Conservation (phyloP, 2,797 vertebrate species). For the Crenichthys baileyi region DNA sequence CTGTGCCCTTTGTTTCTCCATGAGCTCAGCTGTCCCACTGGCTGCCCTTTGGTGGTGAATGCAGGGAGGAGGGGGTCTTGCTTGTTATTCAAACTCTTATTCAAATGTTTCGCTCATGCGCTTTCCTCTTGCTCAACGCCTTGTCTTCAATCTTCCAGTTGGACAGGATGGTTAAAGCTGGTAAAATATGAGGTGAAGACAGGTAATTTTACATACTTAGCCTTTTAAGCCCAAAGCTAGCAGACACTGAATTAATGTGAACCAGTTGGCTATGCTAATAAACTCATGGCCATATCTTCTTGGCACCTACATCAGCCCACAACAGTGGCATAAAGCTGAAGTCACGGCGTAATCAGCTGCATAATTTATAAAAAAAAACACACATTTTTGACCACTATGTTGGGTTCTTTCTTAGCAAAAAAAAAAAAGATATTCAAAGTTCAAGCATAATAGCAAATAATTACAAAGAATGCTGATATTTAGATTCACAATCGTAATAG, state of each 20-base stretch:
- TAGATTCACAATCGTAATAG: neutral
- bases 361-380: neutral
- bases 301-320: conserved; percentile 5
- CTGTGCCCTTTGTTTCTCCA: conserved; percentile 73
- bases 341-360: neutral
- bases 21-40: conserved; percentile 79
- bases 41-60: conserved; percentile 68
- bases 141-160: conserved; percentile 45
- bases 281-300: conserved; percentile 38
- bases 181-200: conserved; percentile 13
- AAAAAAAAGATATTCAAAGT: neutral
- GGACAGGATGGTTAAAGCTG: conserved; percentile 23
- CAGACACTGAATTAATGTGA: conserved; percentile 33
- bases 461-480: neutral
- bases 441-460: neutral
- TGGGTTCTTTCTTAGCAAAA: neutral
- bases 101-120: conserved; percentile 61
- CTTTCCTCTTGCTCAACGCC: conserved; percentile 69
- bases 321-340: neutral
- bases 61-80: conserved; percentile 36
- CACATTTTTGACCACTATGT: neutral
- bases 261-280: conserved; percentile 41
- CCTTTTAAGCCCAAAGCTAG: conserved; percentile 18
- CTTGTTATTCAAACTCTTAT: conserved; percentile 63
- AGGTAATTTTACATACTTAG: conserved; percentile 29